Base-by-base conservation (phyloP, 2,113 vertebrate genomes). In the Xyliphius kryptos region DNA sequence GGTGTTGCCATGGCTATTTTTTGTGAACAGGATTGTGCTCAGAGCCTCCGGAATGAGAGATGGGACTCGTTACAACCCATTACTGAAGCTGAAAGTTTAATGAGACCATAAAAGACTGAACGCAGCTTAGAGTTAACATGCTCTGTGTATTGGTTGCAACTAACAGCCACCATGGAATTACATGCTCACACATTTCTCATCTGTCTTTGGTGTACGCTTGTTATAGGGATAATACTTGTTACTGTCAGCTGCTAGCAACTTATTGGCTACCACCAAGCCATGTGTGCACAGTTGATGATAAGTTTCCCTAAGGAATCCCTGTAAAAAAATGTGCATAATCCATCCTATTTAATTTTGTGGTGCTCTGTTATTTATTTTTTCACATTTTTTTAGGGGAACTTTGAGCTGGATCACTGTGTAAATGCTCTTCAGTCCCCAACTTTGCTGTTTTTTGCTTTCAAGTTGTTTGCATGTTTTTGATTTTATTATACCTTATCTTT, bases 11-110 rank as follows among this genome's bases (percentile, higher is more conserved):
- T 13, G 15, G 9, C 37, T 14, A 16, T 16, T 36, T 8, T 26
- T 13, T 26, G 20, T 51, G 40, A 41, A 41, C 40, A 14, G 5
- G 43, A 32, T 63, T 46, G 41, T 6, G 15, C 17, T 21, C 2
- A 15, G 51, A 49, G 41, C 43, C 11, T 22, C 56, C 22, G 10
- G 1, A 49, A 63, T 63, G 56, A 46, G 20, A 49, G 19, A 22
- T 5, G 44, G 47, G 5, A 14, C 57, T 64, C 66, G 64, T 71
- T 71, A 65, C 32, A 66, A 48, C 17, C 53, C 61, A 63, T 37
- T 67, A 55, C 49, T 56, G 43, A 40, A 74, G 48, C 51, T 51
- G 63, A 63, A 61, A 56, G 70, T 73, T 75, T 74, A 68, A 74
- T 66, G 53, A 74, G 65, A 68, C 67, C 59, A 13, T 67, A 59